These are phyloP conservation scores for Lysandra bellargus DNA, from an alignment of 2,888 invertebrate genomes.

Conservation along the genomic window DNA sequence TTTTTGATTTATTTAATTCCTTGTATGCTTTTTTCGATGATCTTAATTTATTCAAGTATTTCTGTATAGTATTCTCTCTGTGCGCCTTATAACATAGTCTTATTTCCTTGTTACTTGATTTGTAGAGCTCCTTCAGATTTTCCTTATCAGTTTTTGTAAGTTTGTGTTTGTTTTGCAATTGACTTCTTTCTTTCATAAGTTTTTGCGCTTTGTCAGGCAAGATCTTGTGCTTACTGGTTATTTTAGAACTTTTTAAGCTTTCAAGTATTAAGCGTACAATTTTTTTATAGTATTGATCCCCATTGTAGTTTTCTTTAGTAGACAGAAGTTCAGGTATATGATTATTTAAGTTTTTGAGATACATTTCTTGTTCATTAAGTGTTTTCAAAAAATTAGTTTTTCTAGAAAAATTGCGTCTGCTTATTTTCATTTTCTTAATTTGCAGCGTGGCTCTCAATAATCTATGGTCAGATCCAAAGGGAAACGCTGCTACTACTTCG, in stretches of 20 bases:
- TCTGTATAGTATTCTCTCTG: not conserved
- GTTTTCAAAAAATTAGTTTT: not conserved
- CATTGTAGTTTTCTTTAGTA: not conserved
- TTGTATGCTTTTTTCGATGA: too few relatives aligned
- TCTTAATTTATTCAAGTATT: too few relatives aligned
- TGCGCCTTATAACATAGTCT: not conserved
- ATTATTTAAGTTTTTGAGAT: not conserved
- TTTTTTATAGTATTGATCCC: not conserved
- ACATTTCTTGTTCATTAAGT: not conserved
- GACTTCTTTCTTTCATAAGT: too few relatives aligned
- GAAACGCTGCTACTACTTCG: not conserved
- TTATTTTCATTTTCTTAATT: not conserved
- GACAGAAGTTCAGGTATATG: not conserved
- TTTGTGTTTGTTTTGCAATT: not conserved
- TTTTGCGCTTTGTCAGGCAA: not conserved
- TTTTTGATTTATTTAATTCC: too few relatives aligned
- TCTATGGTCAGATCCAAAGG: slow-evolving; percentile 13
- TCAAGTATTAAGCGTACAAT: not conserved
- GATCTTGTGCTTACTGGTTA: not conserved
- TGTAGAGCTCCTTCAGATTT: not conserved
- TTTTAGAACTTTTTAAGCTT: not conserved
- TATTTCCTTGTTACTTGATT: not conserved
- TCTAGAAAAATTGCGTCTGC: not conserved
- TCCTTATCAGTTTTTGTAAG: not conserved
- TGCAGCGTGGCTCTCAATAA: not conserved